Percentiles rank a stretch among this genome's conserved stretches.
Conservation (phyloP, 2,113 vertebrate genomes). For the Colinus virginianus region DNA sequence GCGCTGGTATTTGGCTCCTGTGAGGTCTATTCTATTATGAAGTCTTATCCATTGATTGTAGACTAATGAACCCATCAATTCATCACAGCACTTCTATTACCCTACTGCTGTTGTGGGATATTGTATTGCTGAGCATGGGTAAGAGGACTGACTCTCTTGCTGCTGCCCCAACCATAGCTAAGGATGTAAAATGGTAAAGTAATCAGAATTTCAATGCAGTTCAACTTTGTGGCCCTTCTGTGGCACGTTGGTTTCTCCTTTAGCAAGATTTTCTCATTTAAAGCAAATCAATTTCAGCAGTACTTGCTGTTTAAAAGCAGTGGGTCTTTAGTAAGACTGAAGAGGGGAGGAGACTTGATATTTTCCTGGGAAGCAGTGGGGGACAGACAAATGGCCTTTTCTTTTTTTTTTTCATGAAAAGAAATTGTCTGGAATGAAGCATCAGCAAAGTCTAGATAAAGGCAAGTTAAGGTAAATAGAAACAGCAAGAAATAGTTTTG, state of each 20-base stretch:
- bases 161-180: constrained; percentile 2
- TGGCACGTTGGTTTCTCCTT: background rate
- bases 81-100: constrained; percentile 70
- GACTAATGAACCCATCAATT: constrained; percentile 74
- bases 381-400: rapidly evolving
- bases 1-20: constrained; percentile 52
- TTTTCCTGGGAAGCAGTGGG: background rate
- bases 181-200: constrained; percentile 18
- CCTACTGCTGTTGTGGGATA: constrained; percentile 54
- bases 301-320: constrained; percentile 2
- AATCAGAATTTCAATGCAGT: constrained; percentile 41
- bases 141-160: constrained; percentile 20
- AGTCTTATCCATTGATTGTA: constrained; percentile 69
- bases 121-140: background rate
- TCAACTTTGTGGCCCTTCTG: constrained; percentile 29
- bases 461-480: background rate
- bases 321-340: background rate
- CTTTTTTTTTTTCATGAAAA: background rate
- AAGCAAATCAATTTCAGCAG: background rate
- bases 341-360: background rate
- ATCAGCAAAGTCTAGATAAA: background rate
- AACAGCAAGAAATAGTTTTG: background rate
- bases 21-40: constrained; percentile 61
- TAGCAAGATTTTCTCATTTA: constrained; percentile 9
- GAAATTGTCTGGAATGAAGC: background rate